Evolutionary conservation across 2,113 vertebrate genomes (phyloP).

Genomic region (Myrmecophaga tridactyla): DNA sequence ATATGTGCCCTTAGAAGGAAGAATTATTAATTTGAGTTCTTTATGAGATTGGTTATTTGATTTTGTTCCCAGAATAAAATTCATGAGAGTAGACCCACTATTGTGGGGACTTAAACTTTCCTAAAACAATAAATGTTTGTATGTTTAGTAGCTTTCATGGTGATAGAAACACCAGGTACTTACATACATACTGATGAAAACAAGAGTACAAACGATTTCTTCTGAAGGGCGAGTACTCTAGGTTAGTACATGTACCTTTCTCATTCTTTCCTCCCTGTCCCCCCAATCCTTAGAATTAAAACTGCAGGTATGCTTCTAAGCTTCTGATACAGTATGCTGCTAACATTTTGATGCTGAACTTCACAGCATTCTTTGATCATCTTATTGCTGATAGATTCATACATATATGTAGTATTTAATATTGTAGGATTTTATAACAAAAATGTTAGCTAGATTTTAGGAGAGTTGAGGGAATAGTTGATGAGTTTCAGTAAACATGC

Average conservation of each 20-base stretch:
- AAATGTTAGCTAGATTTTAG: conserved; percentile 30
- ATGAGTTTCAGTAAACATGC: neutral
- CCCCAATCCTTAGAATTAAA: neutral
- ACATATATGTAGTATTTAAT: neutral
- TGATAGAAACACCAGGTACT: neutral
- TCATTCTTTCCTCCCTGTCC: too few species aligned
- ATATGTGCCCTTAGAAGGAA: neutral
- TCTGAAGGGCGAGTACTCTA: neutral
- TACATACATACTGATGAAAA: neutral
- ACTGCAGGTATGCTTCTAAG: conserved; percentile 13
- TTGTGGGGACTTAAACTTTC: neutral
- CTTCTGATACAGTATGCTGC: conserved; percentile 20
- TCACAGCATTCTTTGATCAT: neutral
- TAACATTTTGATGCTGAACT: neutral
- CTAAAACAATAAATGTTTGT: neutral
- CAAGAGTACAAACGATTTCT: neutral
- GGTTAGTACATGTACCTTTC: neutral
- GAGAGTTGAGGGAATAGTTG: neutral
- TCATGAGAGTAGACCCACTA: neutral
- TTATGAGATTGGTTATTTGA: neutral
- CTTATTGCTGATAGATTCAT: neutral
- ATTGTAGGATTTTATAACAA: conserved; percentile 26
- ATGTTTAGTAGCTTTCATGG: neutral
- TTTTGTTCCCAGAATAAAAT: neutral
- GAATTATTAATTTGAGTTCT: neutral